These are phyloP conservation scores for Pipistrellus pygmaeus DNA, from an alignment of 2,797 vertebrate species.

Conservation along the genomic window DNA sequence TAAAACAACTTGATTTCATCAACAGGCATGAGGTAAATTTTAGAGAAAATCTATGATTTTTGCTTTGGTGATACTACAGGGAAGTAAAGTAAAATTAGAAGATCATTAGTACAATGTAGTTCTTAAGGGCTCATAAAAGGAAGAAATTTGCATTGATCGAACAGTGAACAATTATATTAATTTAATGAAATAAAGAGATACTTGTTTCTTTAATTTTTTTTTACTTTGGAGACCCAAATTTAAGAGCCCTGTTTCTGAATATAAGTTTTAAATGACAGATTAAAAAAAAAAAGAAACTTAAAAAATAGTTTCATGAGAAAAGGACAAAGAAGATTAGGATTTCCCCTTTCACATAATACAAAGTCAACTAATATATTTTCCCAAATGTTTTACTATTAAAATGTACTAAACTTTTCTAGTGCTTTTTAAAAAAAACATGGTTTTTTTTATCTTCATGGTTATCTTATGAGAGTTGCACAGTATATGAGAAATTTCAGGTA, in stretches of 20 bases:
- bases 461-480: neutral
- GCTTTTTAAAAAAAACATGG: neutral
- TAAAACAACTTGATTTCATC: neutral
- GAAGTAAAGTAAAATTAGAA: neutral
- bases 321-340: neutral
- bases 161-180: neutral
- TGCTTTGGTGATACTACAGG: neutral
- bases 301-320: neutral
- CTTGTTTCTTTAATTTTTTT: neutral
- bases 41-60: neutral
- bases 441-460: neutral
- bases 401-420: neutral
- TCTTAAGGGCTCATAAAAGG: neutral
- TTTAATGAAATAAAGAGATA: too few species aligned
- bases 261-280: neutral
- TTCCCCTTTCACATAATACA: neutral
- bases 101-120: neutral
- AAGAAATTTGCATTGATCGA: neutral
- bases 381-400: neutral
- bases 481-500: neutral
- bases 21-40: neutral
- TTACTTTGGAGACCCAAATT: neutral
- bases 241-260: neutral
- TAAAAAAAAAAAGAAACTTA: neutral
- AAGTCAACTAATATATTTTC: neutral